Percentiles rank a stretch among this genome's conserved stretches.
Conservation (phyloP, 2,888 invertebrate genomes). For the Clitarchus hookeri region DNA sequence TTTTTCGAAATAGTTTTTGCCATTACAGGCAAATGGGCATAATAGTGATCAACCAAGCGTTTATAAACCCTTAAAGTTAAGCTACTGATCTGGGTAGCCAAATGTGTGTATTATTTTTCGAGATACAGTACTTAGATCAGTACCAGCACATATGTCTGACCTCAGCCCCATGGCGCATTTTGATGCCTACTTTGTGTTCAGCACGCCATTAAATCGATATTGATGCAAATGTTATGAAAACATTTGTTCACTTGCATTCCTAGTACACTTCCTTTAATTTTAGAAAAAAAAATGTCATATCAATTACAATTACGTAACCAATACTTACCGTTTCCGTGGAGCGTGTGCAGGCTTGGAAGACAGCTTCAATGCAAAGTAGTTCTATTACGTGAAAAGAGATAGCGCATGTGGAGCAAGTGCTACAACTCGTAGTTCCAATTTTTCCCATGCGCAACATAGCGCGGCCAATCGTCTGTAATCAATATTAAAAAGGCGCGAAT, state of each 20-base stretch:
- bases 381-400: background rate
- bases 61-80: background rate
- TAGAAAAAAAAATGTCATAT: background rate
- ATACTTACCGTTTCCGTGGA: background rate
- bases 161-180: background rate
- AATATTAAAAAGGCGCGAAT: background rate
- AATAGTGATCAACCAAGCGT: background rate
- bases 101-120: background rate
- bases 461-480: no score
- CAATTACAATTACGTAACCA: background rate
- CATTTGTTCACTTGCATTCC: background rate
- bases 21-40: background rate
- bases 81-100: background rate
- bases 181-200: background rate
- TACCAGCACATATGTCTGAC: background rate
- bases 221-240: background rate
- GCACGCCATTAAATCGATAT: background rate
- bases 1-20: background rate
- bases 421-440: background rate
- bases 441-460: background rate
- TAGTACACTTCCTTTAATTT: background rate
- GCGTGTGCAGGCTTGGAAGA: background rate
- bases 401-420: background rate
- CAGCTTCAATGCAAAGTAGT: background rate
- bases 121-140: background rate